Conservation (phyloP, 2,113 vertebrate species). For the Takifugu bimaculatus region DNA sequence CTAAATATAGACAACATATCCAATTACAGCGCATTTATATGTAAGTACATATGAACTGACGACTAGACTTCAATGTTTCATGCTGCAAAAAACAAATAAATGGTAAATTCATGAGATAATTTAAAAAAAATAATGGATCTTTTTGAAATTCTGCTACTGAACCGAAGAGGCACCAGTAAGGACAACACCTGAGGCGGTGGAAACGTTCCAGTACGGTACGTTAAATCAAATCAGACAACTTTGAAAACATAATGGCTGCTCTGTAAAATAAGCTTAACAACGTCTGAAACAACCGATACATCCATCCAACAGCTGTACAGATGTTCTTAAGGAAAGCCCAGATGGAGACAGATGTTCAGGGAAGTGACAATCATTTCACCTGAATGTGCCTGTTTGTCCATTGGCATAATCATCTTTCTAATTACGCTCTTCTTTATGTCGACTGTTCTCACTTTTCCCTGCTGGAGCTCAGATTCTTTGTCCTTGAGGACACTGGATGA, state of each 20-base stretch:
- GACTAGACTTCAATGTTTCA: no score
- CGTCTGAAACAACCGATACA: background rate
- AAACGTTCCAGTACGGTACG: background rate
- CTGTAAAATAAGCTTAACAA: conserved; percentile 10
- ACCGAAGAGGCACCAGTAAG: no score
- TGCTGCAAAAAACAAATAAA: no score
- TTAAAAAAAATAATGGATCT: no score
- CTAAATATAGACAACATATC: no score
- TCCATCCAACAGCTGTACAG: conserved; percentile 17
- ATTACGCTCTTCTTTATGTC: background rate
- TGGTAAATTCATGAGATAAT: no score
- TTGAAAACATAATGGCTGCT: background rate
- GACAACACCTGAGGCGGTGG: background rate
- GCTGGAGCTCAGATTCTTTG: background rate
- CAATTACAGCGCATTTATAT: no score
- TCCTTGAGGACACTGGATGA: background rate
- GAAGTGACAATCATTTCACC: conserved; percentile 16
- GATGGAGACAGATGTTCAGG: conserved; percentile 35
- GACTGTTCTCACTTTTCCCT: no score
- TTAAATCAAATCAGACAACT: background rate
- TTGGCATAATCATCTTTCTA: conserved; percentile 27
- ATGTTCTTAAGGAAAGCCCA: conserved; percentile 28
- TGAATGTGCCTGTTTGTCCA: conserved; percentile 14
- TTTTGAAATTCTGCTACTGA: no score
- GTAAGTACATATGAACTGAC: no score